These are phyloP conservation scores for Uria lomvia DNA, from an alignment of 2,113 vertebrate species.

Conservation along the genomic window DNA sequence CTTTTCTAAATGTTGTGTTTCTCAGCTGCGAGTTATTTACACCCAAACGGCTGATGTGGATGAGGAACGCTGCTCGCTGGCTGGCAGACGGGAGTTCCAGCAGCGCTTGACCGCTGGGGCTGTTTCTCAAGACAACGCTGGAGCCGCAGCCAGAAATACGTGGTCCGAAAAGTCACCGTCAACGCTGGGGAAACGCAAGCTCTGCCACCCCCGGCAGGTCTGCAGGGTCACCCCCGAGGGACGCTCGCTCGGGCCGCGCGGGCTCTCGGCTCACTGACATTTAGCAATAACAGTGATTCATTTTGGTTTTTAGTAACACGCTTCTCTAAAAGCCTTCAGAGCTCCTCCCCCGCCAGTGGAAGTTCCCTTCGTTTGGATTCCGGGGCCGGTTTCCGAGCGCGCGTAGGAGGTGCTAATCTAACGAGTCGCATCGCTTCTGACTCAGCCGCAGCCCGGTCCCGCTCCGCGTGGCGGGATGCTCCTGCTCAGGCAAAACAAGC, in stretches of 20 bases:
- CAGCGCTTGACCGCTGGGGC: background rate
- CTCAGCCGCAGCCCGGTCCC: background rate
- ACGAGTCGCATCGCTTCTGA: background rate
- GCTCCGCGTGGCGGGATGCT: background rate
- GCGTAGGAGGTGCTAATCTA: background rate
- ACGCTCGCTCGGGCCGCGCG: accelerated
- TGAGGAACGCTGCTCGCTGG: background rate
- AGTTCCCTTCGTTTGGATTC: background rate
- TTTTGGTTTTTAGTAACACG: accelerated
- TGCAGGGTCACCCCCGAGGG: background rate
- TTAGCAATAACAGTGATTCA: accelerated
- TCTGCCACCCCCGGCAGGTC: background rate
- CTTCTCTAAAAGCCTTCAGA: background rate
- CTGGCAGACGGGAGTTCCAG: background rate
- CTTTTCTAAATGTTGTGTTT: background rate
- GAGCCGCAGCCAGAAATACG: background rate
- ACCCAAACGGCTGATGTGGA: background rate
- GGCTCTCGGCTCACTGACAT: background rate
- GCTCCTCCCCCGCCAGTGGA: background rate
- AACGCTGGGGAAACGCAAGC: accelerated
- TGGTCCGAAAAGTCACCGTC: background rate
- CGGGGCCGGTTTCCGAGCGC: background rate
- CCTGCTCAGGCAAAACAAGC: background rate
- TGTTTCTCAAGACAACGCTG: background rate
- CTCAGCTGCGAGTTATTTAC: background rate